Conservation (phyloP, 2,888 invertebrate species). For the Schizaphis graminum region DNA sequence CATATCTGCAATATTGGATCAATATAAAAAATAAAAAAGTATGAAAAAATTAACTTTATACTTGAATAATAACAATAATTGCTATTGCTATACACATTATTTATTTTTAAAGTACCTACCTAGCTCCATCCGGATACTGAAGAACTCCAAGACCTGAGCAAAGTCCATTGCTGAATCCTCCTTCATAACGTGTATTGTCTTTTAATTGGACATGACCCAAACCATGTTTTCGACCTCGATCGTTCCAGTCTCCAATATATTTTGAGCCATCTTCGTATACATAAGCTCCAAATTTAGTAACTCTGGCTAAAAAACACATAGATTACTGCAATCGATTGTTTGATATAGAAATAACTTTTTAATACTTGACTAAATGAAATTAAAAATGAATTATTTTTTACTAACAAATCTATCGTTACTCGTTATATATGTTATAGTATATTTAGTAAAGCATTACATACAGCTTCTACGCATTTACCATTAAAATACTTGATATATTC, state of each 20-base stretch:
- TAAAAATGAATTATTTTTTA: not conserved
- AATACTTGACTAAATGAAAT: not conserved
- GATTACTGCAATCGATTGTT: not conserved
- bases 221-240: slow-evolving; percentile 86
- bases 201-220: slow-evolving; percentile 83
- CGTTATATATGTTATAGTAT: not conserved
- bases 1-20: slow-evolving; percentile 77
- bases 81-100: not conserved
- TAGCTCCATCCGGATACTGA: slow-evolving; percentile 89
- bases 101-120: slow-evolving; percentile 73
- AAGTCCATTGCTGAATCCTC: slow-evolving; percentile 83
- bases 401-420: not conserved
- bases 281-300: slow-evolving; percentile 76
- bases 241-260: slow-evolving; percentile 91
- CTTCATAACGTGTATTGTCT: slow-evolving; percentile 88
- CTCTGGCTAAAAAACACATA: not conserved
- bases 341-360: not conserved
- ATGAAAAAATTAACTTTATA: not conserved
- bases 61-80: not conserved
- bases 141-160: slow-evolving; percentile 90
- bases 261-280: slow-evolving; percentile 84
- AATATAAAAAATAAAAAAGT: not conserved
- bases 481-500: not conserved
- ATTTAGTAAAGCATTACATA: not conserved
- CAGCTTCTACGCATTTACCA: not conserved